Evolutionary conservation across 2,113 vertebrate genomes (phyloP).

Genomic region (Oncorhynchus keta): DNA sequence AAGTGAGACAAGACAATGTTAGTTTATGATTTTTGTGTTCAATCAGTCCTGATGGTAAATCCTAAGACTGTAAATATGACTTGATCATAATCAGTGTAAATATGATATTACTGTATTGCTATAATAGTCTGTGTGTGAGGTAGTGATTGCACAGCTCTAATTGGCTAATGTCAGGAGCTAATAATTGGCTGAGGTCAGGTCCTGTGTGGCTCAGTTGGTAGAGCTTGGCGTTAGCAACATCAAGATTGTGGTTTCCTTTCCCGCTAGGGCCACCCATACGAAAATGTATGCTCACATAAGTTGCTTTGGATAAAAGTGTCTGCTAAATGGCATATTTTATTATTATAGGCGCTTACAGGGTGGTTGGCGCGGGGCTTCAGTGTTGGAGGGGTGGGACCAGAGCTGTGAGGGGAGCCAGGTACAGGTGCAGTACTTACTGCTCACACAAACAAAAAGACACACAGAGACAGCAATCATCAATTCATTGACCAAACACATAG

Average conservation of each 20-base stretch:
- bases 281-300: too few species aligned
- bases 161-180: not conserved
- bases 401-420: slow-evolving; percentile 57
- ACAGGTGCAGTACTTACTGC: slow-evolving; percentile 23
- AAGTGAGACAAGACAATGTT: not conserved
- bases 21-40: not conserved
- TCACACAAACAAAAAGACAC: slow-evolving; percentile 9
- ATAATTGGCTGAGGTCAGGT: not conserved
- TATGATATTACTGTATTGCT: too few species aligned
- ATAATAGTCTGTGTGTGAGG: too few species aligned
- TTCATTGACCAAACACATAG: not conserved
- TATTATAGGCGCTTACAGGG: slow-evolving; percentile 72
- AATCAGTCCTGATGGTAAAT: not conserved
- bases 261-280: too few species aligned
- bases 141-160: too few species aligned
- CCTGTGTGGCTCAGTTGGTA: too few species aligned
- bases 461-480: not conserved
- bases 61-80: too few species aligned
- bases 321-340: too few species aligned
- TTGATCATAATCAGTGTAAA: too few species aligned
- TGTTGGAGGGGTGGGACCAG: slow-evolving; percentile 75
- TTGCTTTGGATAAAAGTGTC: too few species aligned
- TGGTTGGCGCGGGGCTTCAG: slow-evolving; percentile 87
- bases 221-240: too few species aligned
- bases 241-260: too few species aligned